Evolutionary conservation across 2,888 invertebrate genomes (phyloP).

Genomic region (Agrochola macilenta): DNA sequence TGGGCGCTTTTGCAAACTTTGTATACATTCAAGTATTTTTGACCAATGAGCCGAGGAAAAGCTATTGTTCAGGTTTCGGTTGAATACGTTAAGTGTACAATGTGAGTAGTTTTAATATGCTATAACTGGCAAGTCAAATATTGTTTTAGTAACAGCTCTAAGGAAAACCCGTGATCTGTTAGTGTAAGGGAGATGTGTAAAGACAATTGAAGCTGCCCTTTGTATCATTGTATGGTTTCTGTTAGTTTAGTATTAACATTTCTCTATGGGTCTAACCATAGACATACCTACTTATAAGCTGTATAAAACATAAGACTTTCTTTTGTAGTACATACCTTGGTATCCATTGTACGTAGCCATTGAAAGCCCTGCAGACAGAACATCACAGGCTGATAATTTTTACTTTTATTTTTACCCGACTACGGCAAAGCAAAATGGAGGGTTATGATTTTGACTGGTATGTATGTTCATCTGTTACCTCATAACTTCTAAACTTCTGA

Average conservation of each 20-base stretch:
- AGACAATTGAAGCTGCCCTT: not conserved
- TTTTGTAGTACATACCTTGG: too few relatives aligned
- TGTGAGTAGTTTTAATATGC: slow-evolving; percentile 22
- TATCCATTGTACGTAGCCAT: too few relatives aligned
- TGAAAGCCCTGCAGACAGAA: not conserved
- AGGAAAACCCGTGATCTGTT: slow-evolving; percentile 23
- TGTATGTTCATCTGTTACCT: too few relatives aligned
- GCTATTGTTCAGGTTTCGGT: slow-evolving; percentile 12
- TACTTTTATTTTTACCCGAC: not conserved
- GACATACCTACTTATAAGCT: too few relatives aligned
- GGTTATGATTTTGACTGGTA: too few relatives aligned
- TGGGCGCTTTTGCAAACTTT: not conserved
- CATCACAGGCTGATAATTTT: not conserved
- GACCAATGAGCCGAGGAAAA: not conserved
- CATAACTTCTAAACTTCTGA: too few relatives aligned
- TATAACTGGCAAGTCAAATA: slow-evolving; percentile 17
- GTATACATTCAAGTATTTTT: not conserved
- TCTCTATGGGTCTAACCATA: not conserved
- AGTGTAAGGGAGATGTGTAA: not conserved
- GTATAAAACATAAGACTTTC: not conserved
- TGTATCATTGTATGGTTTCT: not conserved
- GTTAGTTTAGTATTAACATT: not conserved
- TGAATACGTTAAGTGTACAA: slow-evolving; percentile 13
- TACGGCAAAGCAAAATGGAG: too few relatives aligned
- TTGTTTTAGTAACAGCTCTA: slow-evolving; percentile 25